Evolutionary conservation across 1,140 invertebrate species (phyloP), one percentile per base, ranked within the genome.

Genomic region (Linepithema humile): DNA sequence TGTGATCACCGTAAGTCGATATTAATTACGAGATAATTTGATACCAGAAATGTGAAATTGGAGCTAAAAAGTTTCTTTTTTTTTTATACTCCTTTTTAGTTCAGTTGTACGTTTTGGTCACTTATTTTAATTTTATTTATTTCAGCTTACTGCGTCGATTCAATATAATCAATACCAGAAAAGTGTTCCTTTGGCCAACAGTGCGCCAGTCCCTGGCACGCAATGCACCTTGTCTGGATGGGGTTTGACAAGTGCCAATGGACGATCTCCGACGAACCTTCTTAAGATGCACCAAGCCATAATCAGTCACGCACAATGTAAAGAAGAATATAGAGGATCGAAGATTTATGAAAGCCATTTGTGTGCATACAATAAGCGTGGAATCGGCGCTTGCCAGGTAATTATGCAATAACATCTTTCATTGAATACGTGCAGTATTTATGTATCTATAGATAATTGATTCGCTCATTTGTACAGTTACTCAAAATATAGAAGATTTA

Each of bases 361-460:
- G 23, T 96, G 96, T 85, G 95, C 95, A 0, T 90, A 95, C 15
- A 95, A 95, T 7, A 94, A 93, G 55, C 87, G 83, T 35, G 95
- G 95, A 40, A 90, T 95, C 90, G 95, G 95, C 32, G 94, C 94
- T 57, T 95, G 95, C 84, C 92, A 94, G 85, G 95, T 95, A 89
- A 93, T 93, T 93, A 60, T n/a, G n/a, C n/a, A n/a, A n/a, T 17
- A 64, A n/a, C 50, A 3, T 4, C 3, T 6, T 29, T 74, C 0
- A 15, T 26, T 29, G 3, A 20, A 59, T 40, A 26, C 4, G 3
- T 50, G 2, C 1, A 3, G n/a, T n/a, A n/a, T n/a, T n/a, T 5
- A 2, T 67, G 45, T 26, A 17, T 5, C 9, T 1, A 7, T 29
- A 12, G 3, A 70, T 15, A 4, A 35, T 15, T 20, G 17, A 35